Percentiles rank a stretch among this genome's conserved stretches.
These are phyloP conservation scores for Drosophila suboccidentalis DNA, from an alignment of 2,888 invertebrate genomes.

Conservation along the genomic window DNA sequence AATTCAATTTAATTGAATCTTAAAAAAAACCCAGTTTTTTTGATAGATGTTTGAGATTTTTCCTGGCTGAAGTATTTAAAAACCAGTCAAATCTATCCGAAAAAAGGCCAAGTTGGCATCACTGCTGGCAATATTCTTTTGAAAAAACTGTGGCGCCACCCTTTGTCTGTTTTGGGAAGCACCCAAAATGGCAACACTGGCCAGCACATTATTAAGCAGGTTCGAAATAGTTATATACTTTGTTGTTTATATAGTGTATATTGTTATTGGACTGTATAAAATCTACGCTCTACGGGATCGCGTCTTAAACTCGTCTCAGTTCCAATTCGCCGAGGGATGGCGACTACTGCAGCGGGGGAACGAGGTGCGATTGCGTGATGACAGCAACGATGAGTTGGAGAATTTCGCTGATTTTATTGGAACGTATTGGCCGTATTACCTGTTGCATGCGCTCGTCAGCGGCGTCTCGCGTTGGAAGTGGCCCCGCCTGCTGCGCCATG, in stretches of 20 bases:
- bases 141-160: neutral
- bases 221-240: slow-evolving; percentile 82
- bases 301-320: slow-evolving; percentile 65
- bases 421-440: slow-evolving; percentile 80
- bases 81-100: no score
- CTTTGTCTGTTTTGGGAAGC: neutral
- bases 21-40: no score
- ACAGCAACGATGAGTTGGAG: slow-evolving; percentile 84
- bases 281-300: slow-evolving; percentile 73
- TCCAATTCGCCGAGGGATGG: slow-evolving; percentile 81
- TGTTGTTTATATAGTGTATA: slow-evolving; percentile 81
- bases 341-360: slow-evolving; percentile 62
- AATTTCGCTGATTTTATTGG: slow-evolving; percentile 78
- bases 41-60: no score
- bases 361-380: slow-evolving; percentile 72
- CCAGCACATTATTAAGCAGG: slow-evolving; percentile 48
- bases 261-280: slow-evolving; percentile 78
- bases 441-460: slow-evolving; percentile 75
- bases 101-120: no score
- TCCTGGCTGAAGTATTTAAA: no score
- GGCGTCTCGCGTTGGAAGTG: slow-evolving; percentile 56
- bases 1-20: no score
- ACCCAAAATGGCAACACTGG: slow-evolving; percentile 22
- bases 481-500: slow-evolving; percentile 59
- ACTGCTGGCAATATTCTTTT: neutral